Conservation (phyloP, 2,797 vertebrate genomes). For the Luscinia luscinia region DNA sequence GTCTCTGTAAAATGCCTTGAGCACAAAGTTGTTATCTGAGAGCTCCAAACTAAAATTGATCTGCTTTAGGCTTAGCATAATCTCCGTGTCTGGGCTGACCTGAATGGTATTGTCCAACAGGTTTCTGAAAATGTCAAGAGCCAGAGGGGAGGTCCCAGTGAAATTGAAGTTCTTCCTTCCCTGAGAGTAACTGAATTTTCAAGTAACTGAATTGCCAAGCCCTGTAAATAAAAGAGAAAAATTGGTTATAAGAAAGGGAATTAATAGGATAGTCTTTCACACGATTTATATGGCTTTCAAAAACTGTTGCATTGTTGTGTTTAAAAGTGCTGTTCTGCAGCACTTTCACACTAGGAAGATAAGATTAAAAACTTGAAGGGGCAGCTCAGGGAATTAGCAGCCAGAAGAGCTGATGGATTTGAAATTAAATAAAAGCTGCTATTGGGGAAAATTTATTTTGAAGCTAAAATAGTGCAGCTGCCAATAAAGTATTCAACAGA, state of each 20-base stretch:
- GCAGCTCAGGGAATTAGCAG: slow-evolving; percentile 59
- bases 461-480: background rate
- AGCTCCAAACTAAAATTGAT: slow-evolving; percentile 44
- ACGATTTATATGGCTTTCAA: slow-evolving; percentile 56
- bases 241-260: slow-evolving; percentile 48
- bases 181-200: slow-evolving; percentile 38
- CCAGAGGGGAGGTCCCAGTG: slow-evolving; percentile 42
- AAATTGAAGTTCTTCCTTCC: slow-evolving; percentile 39
- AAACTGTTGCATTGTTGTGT: slow-evolving; percentile 53
- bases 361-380: slow-evolving; percentile 60
- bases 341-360: slow-evolving; percentile 45
- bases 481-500: slow-evolving; percentile 26
- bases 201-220: background rate
- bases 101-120: background rate
- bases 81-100: slow-evolving; percentile 36
- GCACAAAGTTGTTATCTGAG: slow-evolving; percentile 31
- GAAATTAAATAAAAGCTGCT: slow-evolving; percentile 58
- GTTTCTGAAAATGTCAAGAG: slow-evolving; percentile 63
- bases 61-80: slow-evolving; percentile 35
- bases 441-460: slow-evolving; percentile 50
- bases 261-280: slow-evolving; percentile 51
- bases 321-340: slow-evolving; percentile 60
- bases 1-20: slow-evolving; percentile 19
- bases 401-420: slow-evolving; percentile 50
- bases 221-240: slow-evolving; percentile 59